A percentile compares a stretch with the other conserved stretches of the same genome.
Conservation (phyloP, 2,113 vertebrate genomes). For the Pseudorectes ferrugineus region DNA sequence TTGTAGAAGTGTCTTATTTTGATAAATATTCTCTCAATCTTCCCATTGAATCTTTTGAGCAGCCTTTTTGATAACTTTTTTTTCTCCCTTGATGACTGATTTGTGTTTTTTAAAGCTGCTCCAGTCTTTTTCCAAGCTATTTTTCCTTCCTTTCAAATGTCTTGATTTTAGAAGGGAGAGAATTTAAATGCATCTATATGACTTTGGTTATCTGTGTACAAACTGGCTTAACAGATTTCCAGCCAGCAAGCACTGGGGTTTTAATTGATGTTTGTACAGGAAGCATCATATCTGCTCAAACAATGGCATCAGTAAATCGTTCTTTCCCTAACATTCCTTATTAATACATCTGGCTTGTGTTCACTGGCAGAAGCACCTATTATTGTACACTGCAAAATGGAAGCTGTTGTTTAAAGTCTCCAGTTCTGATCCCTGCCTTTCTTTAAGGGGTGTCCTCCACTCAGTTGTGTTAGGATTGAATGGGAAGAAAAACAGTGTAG, state of each 20-base stretch:
- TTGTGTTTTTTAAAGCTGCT: not conserved
- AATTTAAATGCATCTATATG: not conserved
- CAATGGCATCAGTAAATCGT: not conserved
- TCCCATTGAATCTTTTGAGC: not conserved
- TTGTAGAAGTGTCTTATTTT: not conserved
- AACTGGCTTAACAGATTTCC: constrained; percentile 52
- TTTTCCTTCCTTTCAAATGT: not conserved
- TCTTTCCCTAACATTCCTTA: not conserved
- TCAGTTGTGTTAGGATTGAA: not conserved
- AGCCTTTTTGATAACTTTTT: not conserved
- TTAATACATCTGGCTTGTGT: not conserved
- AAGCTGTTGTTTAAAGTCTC: not conserved
- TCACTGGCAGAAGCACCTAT: not conserved
- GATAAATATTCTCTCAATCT: not conserved
- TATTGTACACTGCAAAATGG: not conserved
- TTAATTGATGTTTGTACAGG: constrained; percentile 51
- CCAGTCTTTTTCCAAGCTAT: not conserved
- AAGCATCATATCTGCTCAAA: constrained; percentile 12
- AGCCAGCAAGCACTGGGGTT: not conserved
- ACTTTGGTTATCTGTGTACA: constrained; percentile 21
- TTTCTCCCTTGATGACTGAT: not conserved
- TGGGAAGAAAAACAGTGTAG: not conserved
- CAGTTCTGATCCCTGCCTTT: not conserved
- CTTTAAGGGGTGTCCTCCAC: not conserved
- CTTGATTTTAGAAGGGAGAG: not conserved